These are phyloP conservation scores for Caenorhabditis sp. DNA, from an alignment of 2,888 invertebrate species.

Conservation along the genomic window DNA sequence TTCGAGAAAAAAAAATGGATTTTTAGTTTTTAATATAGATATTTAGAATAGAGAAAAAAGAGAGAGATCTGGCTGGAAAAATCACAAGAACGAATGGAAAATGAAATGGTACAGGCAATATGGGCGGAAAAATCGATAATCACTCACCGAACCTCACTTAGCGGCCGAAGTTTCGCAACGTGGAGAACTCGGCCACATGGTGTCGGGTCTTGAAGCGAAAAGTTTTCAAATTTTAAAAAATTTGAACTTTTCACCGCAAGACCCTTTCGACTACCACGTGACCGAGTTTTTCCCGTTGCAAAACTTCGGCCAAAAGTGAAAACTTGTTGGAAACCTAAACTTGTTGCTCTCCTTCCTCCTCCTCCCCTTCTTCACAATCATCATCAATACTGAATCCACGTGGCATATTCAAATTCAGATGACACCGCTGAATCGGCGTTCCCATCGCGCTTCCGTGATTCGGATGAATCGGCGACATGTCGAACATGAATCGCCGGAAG, in stretches of 20 bases:
- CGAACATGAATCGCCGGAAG: slow-evolving; percentile 50
- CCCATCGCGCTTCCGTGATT: neutral
- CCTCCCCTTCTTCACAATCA: slow-evolving; percentile 14
- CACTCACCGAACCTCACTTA: neutral
- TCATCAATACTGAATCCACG: slow-evolving; percentile 36
- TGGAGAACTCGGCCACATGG: too few species aligned
- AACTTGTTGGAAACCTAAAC: neutral
- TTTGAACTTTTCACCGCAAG: neutral
- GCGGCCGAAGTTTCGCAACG: too few species aligned
- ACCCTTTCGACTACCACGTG: too few species aligned
- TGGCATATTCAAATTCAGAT: slow-evolving; percentile 39
- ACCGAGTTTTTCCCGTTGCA: too few species aligned
- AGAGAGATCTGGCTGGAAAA: slow-evolving; percentile 1
- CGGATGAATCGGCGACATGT: slow-evolving; percentile 62
- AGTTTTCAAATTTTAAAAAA: neutral
- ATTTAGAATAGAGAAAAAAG: neutral
- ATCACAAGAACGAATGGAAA: slow-evolving; percentile 18
- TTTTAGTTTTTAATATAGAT: too few species aligned
- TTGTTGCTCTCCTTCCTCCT: neutral
- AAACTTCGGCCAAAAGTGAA: too few species aligned
- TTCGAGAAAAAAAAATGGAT: too few species aligned
- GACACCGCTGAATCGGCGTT: slow-evolving; percentile 51
- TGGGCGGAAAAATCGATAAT: neutral
- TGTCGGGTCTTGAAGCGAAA: too few species aligned
- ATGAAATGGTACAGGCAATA: slow-evolving; percentile 54